Conservation (phyloP, 2,797 vertebrate species). For the Melanotaenia pygmaea region DNA sequence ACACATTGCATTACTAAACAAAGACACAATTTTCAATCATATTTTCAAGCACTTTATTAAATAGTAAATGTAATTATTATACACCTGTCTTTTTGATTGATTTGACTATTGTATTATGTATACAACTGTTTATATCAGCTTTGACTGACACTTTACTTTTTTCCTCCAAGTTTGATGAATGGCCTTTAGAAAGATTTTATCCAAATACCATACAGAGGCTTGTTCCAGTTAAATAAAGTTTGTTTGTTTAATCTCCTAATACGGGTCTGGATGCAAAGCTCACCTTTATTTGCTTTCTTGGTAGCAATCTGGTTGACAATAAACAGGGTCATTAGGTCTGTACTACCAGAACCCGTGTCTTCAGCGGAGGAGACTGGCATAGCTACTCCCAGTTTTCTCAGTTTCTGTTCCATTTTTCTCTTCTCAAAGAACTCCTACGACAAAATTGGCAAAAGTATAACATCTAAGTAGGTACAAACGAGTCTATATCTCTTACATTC, state of each 20-base stretch:
- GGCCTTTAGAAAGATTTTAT: no score
- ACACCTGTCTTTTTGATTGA: no score
- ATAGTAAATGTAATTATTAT: no score
- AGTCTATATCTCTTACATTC: fast-evolving
- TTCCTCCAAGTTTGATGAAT: no score
- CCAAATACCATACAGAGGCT: no score
- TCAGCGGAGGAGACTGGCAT: constrained; percentile 51
- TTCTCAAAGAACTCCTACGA: constrained; percentile 84
- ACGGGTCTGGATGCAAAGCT: constrained; percentile 41
- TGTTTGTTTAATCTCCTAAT: not conserved
- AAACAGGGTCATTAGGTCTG: constrained; percentile 91
- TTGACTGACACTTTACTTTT: no score
- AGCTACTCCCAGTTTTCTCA: constrained; percentile 45
- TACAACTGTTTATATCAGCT: no score
- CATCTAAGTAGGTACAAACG: not conserved
- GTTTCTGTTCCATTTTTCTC: constrained; percentile 75
- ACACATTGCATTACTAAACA: not conserved
- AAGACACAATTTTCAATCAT: no score
- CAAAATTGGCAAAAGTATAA: not conserved
- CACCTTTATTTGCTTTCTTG: constrained; percentile 86
- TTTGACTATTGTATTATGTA: not conserved
- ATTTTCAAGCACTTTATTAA: no score
- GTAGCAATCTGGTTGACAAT: constrained; percentile 92
- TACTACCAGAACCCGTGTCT: constrained; percentile 77
- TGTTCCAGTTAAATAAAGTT: no score